Evolutionary conservation across 2,888 invertebrate species (phyloP).

Genomic region (Clanis bilineata): DNA sequence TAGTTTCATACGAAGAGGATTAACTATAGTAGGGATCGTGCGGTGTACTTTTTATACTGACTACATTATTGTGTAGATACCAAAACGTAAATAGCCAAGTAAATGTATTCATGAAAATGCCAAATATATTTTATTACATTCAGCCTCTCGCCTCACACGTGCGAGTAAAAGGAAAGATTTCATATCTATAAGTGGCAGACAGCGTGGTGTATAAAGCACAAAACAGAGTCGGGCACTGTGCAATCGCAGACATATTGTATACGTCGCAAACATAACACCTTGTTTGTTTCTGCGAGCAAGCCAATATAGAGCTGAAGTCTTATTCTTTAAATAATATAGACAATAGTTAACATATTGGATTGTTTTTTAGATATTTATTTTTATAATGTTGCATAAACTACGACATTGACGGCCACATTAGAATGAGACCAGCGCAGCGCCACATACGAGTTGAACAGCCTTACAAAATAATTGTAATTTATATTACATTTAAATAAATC

Average conservation of each 20-base stretch:
- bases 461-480: no score
- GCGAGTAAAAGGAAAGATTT: constrained; percentile 49
- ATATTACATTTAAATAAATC: background rate
- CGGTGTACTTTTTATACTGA: constrained; percentile 32
- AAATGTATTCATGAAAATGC: constrained; percentile 31
- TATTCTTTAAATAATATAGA: constrained; percentile 52
- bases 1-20: constrained; percentile 33
- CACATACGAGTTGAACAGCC: constrained; percentile 11
- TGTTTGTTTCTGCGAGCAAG: background rate
- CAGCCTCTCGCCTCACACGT: constrained; percentile 21
- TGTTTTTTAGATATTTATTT: constrained; percentile 66
- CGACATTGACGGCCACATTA: constrained; percentile 13
- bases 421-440: constrained; percentile 6
- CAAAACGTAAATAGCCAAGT: constrained; percentile 40
- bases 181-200: constrained; percentile 33
- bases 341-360: constrained; percentile 50
- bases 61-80: constrained; percentile 39
- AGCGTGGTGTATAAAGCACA: no score
- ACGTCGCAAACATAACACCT: background rate
- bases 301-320: constrained; percentile 40
- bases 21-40: constrained; percentile 43
- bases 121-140: constrained; percentile 23
- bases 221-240: background rate
- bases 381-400: constrained; percentile 57
- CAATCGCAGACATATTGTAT: background rate